Evolutionary conservation across 1,140 invertebrate genomes (phyloP).

Genomic region (Plodia interpunctella): DNA sequence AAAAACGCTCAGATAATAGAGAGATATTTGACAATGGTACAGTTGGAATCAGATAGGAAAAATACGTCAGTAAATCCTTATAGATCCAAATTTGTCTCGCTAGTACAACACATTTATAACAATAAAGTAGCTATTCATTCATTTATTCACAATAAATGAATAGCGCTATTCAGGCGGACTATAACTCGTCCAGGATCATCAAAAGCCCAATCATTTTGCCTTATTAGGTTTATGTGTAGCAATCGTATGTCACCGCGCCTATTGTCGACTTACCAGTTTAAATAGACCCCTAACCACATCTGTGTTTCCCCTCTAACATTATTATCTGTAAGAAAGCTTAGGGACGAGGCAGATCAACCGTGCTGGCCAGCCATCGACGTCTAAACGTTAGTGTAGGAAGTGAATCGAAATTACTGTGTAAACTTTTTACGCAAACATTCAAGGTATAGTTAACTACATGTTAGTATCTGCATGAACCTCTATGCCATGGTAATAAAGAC

Average conservation of each 20-base stretch:
- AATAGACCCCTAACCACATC: background rate
- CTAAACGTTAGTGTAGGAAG: background rate
- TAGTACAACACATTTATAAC: background rate
- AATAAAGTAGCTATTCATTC: background rate
- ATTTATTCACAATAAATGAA: slow-evolving; percentile 5
- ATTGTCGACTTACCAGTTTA: slow-evolving; percentile 10
- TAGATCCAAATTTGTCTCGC: too few species aligned
- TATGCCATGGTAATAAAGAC: too few species aligned
- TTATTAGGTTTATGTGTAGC: slow-evolving; percentile 22
- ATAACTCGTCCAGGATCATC: slow-evolving; percentile 12
- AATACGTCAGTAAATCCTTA: too few species aligned
- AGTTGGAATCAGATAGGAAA: too few species aligned
- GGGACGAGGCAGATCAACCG: background rate
- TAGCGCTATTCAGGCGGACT: slow-evolving; percentile 7
- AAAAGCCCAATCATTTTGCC: slow-evolving; percentile 17
- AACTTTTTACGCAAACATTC: background rate
- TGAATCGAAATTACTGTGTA: background rate
- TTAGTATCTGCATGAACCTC: background rate
- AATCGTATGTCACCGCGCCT: slow-evolving; percentile 17
- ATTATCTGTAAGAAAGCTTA: background rate
- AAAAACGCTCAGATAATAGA: too few species aligned
- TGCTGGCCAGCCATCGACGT: background rate
- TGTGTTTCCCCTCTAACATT: background rate
- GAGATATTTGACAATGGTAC: too few species aligned
- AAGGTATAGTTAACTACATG: background rate